Conservation (phyloP, 2,888 invertebrate species). For the Microctonus aethiopoides region DNA sequence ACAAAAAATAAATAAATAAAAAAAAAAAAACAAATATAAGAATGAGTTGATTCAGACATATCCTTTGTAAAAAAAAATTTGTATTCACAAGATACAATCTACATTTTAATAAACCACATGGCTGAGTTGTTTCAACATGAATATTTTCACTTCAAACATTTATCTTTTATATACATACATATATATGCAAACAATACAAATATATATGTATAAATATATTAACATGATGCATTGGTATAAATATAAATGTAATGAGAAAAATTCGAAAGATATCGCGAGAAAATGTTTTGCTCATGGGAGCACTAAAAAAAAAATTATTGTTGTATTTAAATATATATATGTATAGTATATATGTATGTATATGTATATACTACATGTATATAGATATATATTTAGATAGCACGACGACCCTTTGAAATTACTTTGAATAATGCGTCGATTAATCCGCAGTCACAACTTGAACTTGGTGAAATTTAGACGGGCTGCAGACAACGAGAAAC, state of each 20-base stretch:
- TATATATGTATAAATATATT: neutral
- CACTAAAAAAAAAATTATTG: neutral
- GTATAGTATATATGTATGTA: no score
- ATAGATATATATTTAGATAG: no score
- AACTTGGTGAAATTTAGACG: neutral
- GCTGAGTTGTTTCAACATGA: neutral
- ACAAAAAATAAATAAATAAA: neutral
- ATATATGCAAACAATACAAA: no score
- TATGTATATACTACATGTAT: no score
- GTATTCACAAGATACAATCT: conserved; percentile 25
- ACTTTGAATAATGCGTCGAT: neutral
- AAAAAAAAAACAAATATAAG: neutral
- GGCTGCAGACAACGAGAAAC: neutral
- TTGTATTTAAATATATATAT: neutral
- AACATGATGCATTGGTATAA: neutral
- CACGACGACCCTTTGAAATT: neutral
- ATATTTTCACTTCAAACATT: neutral
- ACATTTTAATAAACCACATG: conserved; percentile 21
- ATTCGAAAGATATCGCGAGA: neutral
- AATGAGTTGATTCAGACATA: conserved; percentile 29
- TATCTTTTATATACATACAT: neutral
- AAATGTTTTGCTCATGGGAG: neutral
- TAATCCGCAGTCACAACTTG: neutral
- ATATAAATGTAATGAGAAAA: neutral
- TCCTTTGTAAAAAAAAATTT: conserved; percentile 21